Evolutionary conservation across 2,113 vertebrate species (phyloP).

Genomic region (Pterocles orientalis): DNA sequence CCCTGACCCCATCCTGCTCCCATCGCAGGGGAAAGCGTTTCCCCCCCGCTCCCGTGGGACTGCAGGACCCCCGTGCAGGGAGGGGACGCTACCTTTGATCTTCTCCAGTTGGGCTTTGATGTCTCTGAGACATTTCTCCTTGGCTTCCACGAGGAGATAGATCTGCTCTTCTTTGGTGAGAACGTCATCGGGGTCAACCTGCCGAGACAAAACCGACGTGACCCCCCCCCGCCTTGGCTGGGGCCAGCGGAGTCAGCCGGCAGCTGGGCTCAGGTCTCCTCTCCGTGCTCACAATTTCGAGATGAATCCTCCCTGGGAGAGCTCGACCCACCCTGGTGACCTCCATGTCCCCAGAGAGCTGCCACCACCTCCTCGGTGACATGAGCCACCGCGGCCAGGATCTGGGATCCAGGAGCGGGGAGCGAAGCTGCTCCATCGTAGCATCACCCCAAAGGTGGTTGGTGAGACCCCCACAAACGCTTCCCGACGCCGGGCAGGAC

Average conservation of each 20-base stretch:
- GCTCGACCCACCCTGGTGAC: neutral
- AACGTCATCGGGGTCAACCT: slow-evolving; percentile 91
- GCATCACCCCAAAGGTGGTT: neutral
- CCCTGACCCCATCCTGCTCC: neutral
- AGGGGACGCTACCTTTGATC: slow-evolving; percentile 70
- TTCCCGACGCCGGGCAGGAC: rapidly evolving
- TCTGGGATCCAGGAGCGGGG: neutral
- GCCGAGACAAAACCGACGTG: neutral
- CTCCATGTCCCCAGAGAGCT: neutral
- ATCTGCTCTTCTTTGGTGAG: slow-evolving; percentile 92
- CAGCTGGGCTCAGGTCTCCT: neutral
- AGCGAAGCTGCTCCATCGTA: neutral
- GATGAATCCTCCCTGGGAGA: neutral
- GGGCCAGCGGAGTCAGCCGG: rapidly evolving
- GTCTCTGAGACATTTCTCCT: slow-evolving; percentile 79
- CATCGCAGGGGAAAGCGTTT: neutral
- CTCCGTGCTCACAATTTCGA: neutral
- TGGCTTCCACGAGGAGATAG: slow-evolving; percentile 85
- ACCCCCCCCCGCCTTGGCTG: rapidly evolving
- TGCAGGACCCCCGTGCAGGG: neutral
- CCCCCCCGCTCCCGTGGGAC: neutral
- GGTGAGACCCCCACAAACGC: neutral
- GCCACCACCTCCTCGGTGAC: neutral
- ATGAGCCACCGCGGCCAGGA: rapidly evolving
- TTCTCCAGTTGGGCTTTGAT: slow-evolving; percentile 75